Conservation (phyloP, 2,113 vertebrate species). For the Oreotrochilus melanogaster region DNA sequence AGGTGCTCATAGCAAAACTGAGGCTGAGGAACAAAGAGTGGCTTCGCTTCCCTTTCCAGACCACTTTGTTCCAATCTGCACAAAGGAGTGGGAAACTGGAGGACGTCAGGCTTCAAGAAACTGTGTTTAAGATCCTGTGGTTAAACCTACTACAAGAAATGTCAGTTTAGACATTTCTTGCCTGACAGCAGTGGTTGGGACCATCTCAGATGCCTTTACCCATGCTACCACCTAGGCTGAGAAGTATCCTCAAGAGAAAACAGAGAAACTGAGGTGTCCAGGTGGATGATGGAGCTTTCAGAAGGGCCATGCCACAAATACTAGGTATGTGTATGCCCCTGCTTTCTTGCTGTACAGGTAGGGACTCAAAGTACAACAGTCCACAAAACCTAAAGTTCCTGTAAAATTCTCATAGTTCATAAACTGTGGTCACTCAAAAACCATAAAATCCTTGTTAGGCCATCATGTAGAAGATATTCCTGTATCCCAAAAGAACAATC, state of each 20-base stretch:
- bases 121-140: neutral
- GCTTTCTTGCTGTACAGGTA: neutral
- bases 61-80: neutral
- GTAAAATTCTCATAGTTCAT: neutral
- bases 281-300: neutral
- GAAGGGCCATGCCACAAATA: neutral
- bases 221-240: neutral
- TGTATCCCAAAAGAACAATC: neutral
- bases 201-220: neutral
- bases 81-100: neutral
- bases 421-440: neutral
- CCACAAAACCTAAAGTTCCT: neutral
- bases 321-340: accelerated
- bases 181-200: neutral
- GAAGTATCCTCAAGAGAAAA: neutral
- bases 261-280: neutral
- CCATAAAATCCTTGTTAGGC: neutral
- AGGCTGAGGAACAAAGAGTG: neutral
- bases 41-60: neutral
- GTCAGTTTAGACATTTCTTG: neutral
- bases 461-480: neutral
- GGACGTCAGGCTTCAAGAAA: neutral
- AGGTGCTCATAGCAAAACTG: neutral
- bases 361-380: neutral
- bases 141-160: neutral